Evolutionary conservation across 2,797 vertebrate genomes (phyloP).

Genomic region (Lepus townsendii): DNA sequence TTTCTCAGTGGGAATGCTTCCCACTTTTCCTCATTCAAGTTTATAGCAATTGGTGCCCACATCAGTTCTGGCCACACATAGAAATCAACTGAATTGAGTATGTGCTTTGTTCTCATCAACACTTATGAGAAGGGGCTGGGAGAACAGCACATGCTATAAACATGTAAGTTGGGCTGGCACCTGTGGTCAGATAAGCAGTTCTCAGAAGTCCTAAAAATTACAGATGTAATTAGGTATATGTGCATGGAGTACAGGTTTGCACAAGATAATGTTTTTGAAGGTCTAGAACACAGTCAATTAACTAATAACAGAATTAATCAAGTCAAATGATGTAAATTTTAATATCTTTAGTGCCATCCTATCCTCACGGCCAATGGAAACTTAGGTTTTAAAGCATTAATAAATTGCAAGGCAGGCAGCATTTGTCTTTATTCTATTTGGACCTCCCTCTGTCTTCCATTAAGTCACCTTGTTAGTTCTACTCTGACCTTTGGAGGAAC

Average conservation of each 20-base stretch:
- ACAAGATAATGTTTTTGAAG: neutral
- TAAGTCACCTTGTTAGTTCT: neutral
- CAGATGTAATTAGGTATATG: neutral
- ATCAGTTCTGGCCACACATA: neutral
- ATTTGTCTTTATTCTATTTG: conserved; percentile 44
- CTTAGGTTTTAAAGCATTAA: neutral
- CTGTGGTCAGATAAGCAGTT: too few relatives aligned
- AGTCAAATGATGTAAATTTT: conserved; percentile 38
- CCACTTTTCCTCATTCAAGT: too few relatives aligned
- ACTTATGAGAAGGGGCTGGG: neutral
- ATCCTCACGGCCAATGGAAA: neutral
- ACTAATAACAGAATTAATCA: conserved; percentile 6
- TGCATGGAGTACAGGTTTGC: neutral
- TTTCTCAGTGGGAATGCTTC: too few relatives aligned
- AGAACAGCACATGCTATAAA: neutral
- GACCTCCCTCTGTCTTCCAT: neutral
- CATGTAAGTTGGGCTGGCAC: neutral
- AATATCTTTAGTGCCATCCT: neutral
- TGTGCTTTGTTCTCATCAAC: neutral
- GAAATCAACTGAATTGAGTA: neutral
- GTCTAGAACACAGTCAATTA: neutral
- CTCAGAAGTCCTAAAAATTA: neutral
- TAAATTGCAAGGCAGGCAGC: neutral
- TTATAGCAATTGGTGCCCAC: too few relatives aligned
- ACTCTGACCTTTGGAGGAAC: neutral